These are phyloP conservation scores for Brevipalpus yothersi DNA, from an alignment of 1,140 invertebrate genomes.

Conservation along the genomic window DNA sequence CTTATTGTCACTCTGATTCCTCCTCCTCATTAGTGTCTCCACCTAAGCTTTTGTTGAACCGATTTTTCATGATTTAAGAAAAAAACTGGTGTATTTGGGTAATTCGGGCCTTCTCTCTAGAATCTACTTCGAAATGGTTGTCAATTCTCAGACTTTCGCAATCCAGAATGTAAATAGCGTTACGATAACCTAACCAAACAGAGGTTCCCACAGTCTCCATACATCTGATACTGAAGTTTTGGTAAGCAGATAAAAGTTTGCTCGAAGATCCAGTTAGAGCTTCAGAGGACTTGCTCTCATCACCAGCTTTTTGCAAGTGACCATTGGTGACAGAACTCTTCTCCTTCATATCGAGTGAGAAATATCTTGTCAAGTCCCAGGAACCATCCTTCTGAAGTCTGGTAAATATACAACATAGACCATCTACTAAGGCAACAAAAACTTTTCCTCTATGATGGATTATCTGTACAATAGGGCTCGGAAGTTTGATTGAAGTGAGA, in stretches of 20 bases:
- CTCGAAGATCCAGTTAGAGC: neutral
- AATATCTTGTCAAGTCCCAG: conserved; percentile 8
- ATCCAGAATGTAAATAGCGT: conserved; percentile 80
- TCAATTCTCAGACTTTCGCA: conserved; percentile 48
- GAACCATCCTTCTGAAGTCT: neutral
- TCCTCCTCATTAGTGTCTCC: too few species aligned
- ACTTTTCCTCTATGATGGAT: conserved; percentile 80
- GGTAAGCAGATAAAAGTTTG: neutral
- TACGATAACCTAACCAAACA: conserved; percentile 93
- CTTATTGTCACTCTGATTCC: too few species aligned
- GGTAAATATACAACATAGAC: conserved; percentile 18
- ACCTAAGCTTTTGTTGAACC: too few species aligned
- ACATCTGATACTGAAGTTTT: conserved; percentile 30
- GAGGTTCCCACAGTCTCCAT: conserved; percentile 59
- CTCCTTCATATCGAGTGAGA: conserved; percentile 3
- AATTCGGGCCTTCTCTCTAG: conserved; percentile 71
- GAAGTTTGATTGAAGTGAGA: conserved; percentile 41
- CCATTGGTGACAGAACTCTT: neutral
- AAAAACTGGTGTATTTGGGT: too few species aligned
- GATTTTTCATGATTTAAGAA: too few species aligned
- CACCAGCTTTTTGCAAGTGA: neutral
- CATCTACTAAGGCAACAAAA: conserved; percentile 80
- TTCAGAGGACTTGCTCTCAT: neutral
- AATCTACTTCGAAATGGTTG: conserved; percentile 75
- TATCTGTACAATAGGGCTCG: conserved; percentile 37